Conservation (phyloP, 35 echinoderm and acorn worm genomes). For the Apostichopus japonicus region DNA sequence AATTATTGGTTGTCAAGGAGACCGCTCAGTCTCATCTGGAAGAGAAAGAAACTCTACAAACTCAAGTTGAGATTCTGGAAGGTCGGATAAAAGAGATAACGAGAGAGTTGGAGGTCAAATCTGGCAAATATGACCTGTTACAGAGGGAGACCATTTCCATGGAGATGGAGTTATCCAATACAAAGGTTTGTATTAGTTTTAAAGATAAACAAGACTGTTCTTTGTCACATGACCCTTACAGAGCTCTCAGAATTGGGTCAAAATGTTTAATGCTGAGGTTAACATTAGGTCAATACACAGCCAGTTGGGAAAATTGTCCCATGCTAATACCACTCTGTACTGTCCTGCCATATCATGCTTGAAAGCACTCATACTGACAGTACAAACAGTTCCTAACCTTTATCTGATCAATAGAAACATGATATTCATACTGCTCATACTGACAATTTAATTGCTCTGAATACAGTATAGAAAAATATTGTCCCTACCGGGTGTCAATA, state of each 20-base stretch:
- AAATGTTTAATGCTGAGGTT: background rate
- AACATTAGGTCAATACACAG: too few relatives aligned
- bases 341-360: too few relatives aligned
- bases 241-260: background rate
- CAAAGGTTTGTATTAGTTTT: slow-evolving; percentile 14
- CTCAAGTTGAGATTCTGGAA: background rate
- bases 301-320: too few relatives aligned
- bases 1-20: background rate
- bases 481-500: too few relatives aligned
- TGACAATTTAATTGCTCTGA: too few relatives aligned
- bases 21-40: background rate
- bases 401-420: too few relatives aligned
- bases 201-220: slow-evolving; percentile 1
- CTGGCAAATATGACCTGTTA: background rate
- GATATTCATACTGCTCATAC: too few relatives aligned
- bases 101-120: background rate
- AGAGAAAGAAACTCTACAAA: background rate
- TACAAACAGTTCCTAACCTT: too few relatives aligned
- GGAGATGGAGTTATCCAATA: slow-evolving; percentile 32
- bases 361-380: too few relatives aligned
- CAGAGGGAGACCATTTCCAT: slow-evolving; percentile 13
- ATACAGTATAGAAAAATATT: too few relatives aligned
- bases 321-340: too few relatives aligned
- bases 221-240: background rate
- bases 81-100: background rate